phyloP scores from a whole-genome alignment of 2,113 vertebrate genomes.

The Corythoichthys haematopterus region DNA sequence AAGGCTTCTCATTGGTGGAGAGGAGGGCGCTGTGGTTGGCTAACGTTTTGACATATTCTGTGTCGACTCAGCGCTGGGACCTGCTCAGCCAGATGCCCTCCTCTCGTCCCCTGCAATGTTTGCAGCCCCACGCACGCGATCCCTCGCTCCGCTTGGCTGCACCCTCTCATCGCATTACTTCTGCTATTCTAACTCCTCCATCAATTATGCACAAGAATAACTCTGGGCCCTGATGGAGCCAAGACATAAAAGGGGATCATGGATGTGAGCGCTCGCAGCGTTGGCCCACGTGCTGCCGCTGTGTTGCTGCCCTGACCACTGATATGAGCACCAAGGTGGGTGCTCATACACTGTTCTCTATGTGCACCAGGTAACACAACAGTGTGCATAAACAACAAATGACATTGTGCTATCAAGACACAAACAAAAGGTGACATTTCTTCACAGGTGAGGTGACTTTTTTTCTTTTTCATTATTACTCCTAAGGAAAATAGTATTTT shows the following conservation, averaged over 20 bases:
- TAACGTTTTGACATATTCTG: slow-evolving; percentile 45
- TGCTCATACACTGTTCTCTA: not conserved
- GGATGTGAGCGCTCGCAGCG: slow-evolving; percentile 37
- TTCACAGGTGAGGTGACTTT: no score
- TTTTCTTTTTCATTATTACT: no score
- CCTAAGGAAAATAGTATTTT: not conserved
- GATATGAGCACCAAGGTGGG: slow-evolving; percentile 45
- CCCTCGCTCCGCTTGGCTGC: slow-evolving; percentile 68
- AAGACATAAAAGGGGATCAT: slow-evolving; percentile 67
- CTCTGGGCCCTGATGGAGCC: slow-evolving; percentile 61
- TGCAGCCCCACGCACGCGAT: slow-evolving; percentile 75
- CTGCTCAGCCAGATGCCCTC: slow-evolving; percentile 74
- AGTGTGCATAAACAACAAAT: not conserved
- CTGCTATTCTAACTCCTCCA: slow-evolving; percentile 80
- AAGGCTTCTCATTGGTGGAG: slow-evolving; percentile 47
- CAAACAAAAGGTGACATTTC: not conserved
- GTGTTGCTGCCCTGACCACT: slow-evolving; percentile 23
- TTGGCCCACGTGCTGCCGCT: slow-evolving; percentile 43
- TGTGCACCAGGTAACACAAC: not conserved
- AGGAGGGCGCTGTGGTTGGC: slow-evolving; percentile 48
- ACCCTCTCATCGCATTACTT: slow-evolving; percentile 82
- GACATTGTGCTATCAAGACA: not conserved
- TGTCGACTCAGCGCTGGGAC: slow-evolving; percentile 60
- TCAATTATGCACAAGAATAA: slow-evolving; percentile 83
- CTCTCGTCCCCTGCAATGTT: slow-evolving; percentile 74